Percentiles rank a stretch among this genome's conserved stretches.
Evolutionary conservation across 2,113 vertebrate species (phyloP).

Genomic region (Hypanus sabinus): DNA sequence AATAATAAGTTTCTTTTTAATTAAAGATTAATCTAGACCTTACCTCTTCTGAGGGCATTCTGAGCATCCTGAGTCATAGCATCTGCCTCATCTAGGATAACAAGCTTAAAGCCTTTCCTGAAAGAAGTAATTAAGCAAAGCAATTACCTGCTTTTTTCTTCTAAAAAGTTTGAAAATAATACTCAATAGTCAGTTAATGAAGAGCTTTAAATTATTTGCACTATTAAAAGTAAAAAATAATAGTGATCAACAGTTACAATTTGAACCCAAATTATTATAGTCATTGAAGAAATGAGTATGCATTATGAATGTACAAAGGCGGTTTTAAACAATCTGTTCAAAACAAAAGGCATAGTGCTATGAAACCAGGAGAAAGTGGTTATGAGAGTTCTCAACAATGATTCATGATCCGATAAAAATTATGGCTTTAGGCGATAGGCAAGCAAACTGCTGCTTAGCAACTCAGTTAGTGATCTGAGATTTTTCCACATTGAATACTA

Average conservation of each 20-base stretch:
- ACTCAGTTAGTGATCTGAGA: too few species aligned
- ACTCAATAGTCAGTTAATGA: neutral
- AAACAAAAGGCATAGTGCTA: neutral
- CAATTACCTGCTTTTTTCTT: neutral
- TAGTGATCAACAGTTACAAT: neutral
- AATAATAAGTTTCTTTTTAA: neutral
- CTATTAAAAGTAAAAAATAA: neutral
- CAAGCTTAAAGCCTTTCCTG: conserved; percentile 93
- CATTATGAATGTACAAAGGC: neutral
- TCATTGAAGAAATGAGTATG: neutral
- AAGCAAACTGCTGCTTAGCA: too few species aligned
- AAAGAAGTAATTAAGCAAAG: conserved; percentile 16
- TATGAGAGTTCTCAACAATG: too few species aligned
- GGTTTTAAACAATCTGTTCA: neutral
- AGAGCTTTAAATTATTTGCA: neutral
- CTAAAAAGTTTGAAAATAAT: neutral
- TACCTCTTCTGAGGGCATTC: conserved; percentile 91
- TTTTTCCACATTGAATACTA: too few species aligned
- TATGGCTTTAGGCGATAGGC: too few species aligned
- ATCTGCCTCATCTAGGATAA: conserved; percentile 93
- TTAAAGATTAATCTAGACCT: conserved; percentile 46
- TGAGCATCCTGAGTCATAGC: conserved; percentile 98
- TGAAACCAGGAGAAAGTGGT: too few species aligned
- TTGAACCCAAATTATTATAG: neutral
- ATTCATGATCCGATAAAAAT: too few species aligned